Base-by-base conservation (phyloP, 2,113 vertebrate genomes). In the Oreocharis arfaki region DNA sequence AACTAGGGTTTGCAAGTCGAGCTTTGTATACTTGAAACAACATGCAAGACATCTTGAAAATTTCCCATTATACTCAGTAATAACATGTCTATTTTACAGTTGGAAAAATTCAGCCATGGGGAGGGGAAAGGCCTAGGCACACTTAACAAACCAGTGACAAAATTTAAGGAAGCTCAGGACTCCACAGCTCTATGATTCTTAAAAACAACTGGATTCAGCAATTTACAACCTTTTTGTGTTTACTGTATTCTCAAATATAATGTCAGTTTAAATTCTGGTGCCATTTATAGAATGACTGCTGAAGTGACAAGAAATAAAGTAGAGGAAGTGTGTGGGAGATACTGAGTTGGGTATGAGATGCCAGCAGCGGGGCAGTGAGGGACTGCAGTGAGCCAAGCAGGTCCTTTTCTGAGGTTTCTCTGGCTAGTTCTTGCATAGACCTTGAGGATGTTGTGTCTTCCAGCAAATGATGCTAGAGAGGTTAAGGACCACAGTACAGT, bases 401-500 rank as follows among this genome's bases (percentile, higher is more conserved):
- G 39, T 70, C 19, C 22, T 77, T 76, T 61, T 17, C 39, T 39
- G 71, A 70, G n/a, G 10, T 81, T 90, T 56, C 21, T 78, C 57
- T 79, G 63, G 24, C 35, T 63, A 27, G 27, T 13, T 64, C 16
- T 46, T 69, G 39, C 0, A 0, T 9, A 78, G 55, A 59, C 11
- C 11, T 79, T 84, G 35, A 84, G 10, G 33, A 27, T 41, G 35
- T 35, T 89, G 16, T 42, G 16, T 52, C 33, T 56, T 63, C 35
- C 59, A 81, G 39, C 9, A 84, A 80, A 70, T 6, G 10, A 28
- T 30, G 15, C 20, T 56, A 47, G 26, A 49, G 32, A 35, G 9
- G 11, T 21, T 3, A 3, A 27, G 39, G 16, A 55, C 33, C 13
- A 16, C 6, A 9, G 21, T 5, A 37, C 1, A 3, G 6, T 55